Conservation (phyloP, 2,888 invertebrate genomes). For the Eristalis pertinax region DNA sequence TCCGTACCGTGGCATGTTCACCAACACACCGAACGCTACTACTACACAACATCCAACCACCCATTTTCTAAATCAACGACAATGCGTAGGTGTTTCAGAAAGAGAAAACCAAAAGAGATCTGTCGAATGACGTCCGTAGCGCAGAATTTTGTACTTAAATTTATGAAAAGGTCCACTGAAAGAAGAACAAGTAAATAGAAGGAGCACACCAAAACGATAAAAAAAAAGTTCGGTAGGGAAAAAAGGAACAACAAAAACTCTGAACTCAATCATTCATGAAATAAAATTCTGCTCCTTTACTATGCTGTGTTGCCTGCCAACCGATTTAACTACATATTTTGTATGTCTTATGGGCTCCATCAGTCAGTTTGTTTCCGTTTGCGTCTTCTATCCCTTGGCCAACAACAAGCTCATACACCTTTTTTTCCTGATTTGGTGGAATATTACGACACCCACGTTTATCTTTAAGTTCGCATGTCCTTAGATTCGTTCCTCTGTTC, state of each 20-base stretch:
- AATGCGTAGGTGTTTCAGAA: constrained; percentile 63
- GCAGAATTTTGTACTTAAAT: constrained; percentile 36
- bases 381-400: constrained; percentile 22
- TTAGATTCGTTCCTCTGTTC: constrained; percentile 39
- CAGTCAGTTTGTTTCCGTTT: constrained; percentile 44
- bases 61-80: constrained; percentile 28
- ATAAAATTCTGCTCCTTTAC: constrained; percentile 37
- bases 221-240: constrained; percentile 1
- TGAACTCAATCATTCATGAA: constrained; percentile 59
- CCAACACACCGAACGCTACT: constrained; percentile 43
- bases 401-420: constrained; percentile 53
- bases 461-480: constrained; percentile 57
- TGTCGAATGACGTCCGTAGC: constrained; percentile 66
- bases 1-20: constrained; percentile 48
- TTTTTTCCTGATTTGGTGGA: constrained; percentile 38
- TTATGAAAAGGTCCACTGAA: constrained; percentile 43
- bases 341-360: constrained; percentile 50
- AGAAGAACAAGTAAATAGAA: constrained; percentile 15
- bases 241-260: constrained; percentile 5
- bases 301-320: constrained; percentile 29
- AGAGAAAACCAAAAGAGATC: constrained; percentile 45
- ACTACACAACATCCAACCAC: constrained; percentile 26
- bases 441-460: constrained; percentile 63
- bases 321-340: constrained; percentile 42
- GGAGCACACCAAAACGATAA: neutral